Percentiles rank a stretch among this genome's conserved stretches.
phyloP scores from a whole-genome alignment of 2,113 vertebrate genomes.

The Clarias gariepinus region DNA sequence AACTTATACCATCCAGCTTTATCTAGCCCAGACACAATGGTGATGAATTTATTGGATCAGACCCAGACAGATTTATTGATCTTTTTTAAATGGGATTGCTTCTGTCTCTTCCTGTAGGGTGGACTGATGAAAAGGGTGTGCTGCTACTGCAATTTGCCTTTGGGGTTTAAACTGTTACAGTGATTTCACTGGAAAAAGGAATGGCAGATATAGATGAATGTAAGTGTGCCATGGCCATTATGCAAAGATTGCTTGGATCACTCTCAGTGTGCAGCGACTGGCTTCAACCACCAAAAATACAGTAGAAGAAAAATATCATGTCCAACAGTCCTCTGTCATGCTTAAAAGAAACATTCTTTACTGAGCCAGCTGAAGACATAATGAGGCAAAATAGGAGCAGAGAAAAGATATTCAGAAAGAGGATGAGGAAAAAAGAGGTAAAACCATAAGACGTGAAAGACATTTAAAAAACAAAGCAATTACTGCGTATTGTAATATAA shows the following conservation, averaged over 20 bases:
- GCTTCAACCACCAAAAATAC: constrained; percentile 17
- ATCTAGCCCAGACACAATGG: neutral
- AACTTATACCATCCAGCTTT: neutral
- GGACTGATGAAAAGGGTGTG: neutral
- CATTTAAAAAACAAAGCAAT: neutral
- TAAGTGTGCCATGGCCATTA: neutral
- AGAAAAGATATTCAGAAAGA: neutral
- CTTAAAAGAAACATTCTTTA: constrained; percentile 52
- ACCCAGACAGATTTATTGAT: constrained; percentile 36
- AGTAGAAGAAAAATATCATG: neutral
- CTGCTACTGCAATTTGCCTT: constrained; percentile 32
- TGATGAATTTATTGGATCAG: neutral
- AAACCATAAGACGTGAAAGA: neutral
- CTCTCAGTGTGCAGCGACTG: constrained; percentile 40
- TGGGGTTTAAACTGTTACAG: constrained; percentile 40
- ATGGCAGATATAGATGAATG: neutral
- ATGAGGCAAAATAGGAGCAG: constrained; percentile 33
- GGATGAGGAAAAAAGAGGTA: constrained; percentile 2
- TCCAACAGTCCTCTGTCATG: constrained; percentile 33
- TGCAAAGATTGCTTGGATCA: constrained; percentile 38
- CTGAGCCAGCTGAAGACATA: constrained; percentile 47
- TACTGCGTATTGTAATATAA: neutral
- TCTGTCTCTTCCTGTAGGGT: constrained; percentile 3
- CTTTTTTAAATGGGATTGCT: neutral
- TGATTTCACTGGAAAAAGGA: neutral